Conservation (phyloP, 2,113 vertebrate genomes). For the Tapirus terrestris region DNA sequence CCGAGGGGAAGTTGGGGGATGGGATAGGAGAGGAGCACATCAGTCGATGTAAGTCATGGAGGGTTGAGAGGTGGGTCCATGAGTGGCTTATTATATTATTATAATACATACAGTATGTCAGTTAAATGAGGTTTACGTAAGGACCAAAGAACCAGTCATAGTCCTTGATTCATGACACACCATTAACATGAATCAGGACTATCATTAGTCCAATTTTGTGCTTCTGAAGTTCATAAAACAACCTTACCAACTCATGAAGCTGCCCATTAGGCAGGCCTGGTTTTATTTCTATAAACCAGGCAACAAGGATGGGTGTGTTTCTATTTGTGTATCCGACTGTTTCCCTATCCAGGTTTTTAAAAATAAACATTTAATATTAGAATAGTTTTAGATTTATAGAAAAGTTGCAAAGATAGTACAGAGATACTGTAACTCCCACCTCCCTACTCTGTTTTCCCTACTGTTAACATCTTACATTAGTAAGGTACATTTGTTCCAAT, state of each 20-base stretch:
- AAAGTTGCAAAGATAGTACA: slow-evolving; percentile 36
- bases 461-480: not conserved
- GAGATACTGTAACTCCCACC: not conserved
- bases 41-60: not conserved
- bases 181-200: slow-evolving; percentile 33
- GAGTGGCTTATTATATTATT: slow-evolving; percentile 30
- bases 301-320: slow-evolving; percentile 56
- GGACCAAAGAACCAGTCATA: not conserved
- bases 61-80: not conserved
- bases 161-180: not conserved
- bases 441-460: not conserved
- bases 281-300: slow-evolving; percentile 54
- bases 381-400: slow-evolving; percentile 58
- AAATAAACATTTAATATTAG: slow-evolving; percentile 70
- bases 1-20: not conserved
- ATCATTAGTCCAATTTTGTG: slow-evolving; percentile 15
- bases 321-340: slow-evolving; percentile 59
- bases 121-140: not conserved
- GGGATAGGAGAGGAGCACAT: not conserved
- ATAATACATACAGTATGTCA: not conserved
- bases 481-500: not conserved
- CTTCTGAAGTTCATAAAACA: slow-evolving; percentile 36
- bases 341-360: slow-evolving; percentile 61
- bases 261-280: slow-evolving; percentile 17
- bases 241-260: not conserved